A percentile compares a stretch with the other conserved stretches of the same genome.
Evolutionary conservation across 2,113 vertebrate genomes (phyloP).

Genomic region (Phaethon lepturus): DNA sequence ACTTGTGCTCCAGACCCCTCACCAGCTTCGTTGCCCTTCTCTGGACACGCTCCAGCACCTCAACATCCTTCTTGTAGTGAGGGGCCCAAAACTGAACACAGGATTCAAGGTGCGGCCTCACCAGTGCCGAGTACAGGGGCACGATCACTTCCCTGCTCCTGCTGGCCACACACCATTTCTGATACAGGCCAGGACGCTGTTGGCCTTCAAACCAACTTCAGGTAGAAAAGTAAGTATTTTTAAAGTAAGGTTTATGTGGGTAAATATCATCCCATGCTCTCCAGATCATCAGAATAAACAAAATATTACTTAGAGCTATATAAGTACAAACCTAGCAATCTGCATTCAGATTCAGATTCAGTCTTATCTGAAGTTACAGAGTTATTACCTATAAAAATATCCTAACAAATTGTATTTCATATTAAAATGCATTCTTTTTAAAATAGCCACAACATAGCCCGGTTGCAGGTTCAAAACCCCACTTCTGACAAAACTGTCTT

Average conservation of each 20-base stretch:
- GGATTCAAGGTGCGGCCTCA: too few species aligned
- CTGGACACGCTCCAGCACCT: too few species aligned
- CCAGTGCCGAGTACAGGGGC: too few species aligned
- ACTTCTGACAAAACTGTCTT: neutral
- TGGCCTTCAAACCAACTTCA: neutral
- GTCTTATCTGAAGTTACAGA: neutral
- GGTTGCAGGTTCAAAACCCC: neutral
- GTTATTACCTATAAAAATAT: neutral
- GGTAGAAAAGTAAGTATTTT: neutral
- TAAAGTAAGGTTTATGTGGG: accelerated
- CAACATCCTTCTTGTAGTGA: too few species aligned
- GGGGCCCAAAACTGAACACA: too few species aligned
- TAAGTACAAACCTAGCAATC: neutral
- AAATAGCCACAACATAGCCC: neutral
- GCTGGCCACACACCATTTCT: too few species aligned
- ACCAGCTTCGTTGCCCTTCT: too few species aligned
- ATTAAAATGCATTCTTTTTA: neutral
- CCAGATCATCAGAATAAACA: neutral
- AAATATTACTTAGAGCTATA: neutral
- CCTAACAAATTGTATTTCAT: neutral
- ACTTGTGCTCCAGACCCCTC: too few species aligned
- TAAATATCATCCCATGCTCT: neutral
- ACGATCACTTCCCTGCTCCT: too few species aligned
- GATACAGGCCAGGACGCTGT: too few species aligned
- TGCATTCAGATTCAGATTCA: neutral